A percentile compares a stretch with the other conserved stretches of the same genome.
phyloP scores from a whole-genome alignment of 2,888 invertebrate species.

The Beris morrisii region DNA sequence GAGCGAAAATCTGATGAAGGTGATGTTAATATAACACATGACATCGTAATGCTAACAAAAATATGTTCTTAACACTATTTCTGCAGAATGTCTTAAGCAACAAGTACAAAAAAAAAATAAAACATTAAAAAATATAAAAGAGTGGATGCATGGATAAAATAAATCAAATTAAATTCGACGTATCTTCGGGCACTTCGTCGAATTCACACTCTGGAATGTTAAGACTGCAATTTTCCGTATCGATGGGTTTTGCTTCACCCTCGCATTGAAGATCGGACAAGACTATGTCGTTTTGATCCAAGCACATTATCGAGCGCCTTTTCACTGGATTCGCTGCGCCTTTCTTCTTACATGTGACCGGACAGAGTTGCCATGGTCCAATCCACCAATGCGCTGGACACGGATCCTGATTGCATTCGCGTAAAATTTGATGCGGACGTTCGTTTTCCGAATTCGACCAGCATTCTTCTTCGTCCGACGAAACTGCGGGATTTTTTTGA shows the following conservation, averaged over 20 bases:
- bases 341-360: constrained; percentile 63
- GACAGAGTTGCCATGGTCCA: constrained; percentile 84
- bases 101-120: not conserved
- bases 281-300: constrained; percentile 75
- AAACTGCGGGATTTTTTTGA: constrained; percentile 52
- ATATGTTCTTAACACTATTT: not conserved
- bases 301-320: constrained; percentile 71
- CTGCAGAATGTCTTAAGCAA: not conserved
- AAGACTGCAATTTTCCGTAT: constrained; percentile 65
- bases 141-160: not conserved
- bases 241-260: constrained; percentile 65
- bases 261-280: constrained; percentile 75
- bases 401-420: constrained; percentile 67
- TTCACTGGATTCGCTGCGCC: constrained; percentile 62
- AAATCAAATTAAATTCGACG: not conserved
- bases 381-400: constrained; percentile 84
- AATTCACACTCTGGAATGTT: constrained; percentile 49
- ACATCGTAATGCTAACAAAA: constrained; percentile 12
- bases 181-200: constrained; percentile 33
- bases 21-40: constrained; percentile 23
- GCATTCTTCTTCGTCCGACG: constrained; percentile 64
- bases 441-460: constrained; percentile 61
- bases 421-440: constrained; percentile 63
- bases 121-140: not conserved
- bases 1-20: too few relatives aligned